Percentiles rank a stretch among this genome's conserved stretches.
These are phyloP conservation scores for Nebria salina DNA, from an alignment of 2,888 invertebrate genomes.

Conservation along the genomic window DNA sequence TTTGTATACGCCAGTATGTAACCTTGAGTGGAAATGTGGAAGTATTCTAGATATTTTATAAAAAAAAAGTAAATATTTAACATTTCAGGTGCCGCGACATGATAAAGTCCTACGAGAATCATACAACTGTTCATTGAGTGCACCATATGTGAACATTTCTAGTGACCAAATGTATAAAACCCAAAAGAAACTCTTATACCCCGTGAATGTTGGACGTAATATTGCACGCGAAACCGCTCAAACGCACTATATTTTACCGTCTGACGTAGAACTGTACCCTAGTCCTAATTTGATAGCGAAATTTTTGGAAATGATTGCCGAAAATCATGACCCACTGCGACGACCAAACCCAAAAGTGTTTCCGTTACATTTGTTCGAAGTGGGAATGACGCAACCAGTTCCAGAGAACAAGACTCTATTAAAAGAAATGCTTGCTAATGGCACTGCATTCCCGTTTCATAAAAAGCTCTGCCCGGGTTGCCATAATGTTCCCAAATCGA, in stretches of 20 bases:
- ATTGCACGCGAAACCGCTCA: constrained; percentile 85
- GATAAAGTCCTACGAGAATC: constrained; percentile 69
- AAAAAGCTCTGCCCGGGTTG: constrained; percentile 89
- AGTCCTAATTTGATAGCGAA: constrained; percentile 81
- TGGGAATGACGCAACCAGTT: constrained; percentile 73
- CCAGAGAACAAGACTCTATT: constrained; percentile 78
- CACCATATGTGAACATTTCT: constrained; percentile 76
- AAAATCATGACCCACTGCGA: constrained; percentile 73
- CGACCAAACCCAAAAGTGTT: constrained; percentile 77
- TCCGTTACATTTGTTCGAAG: constrained; percentile 90
- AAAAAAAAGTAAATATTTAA: background rate
- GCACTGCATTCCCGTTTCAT: constrained; percentile 90
- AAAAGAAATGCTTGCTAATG: constrained; percentile 74
- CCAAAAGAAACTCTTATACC: constrained; percentile 84
- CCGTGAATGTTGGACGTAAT: constrained; percentile 90
- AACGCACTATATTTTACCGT: constrained; percentile 84
- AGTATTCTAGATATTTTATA: background rate
- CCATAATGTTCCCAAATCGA: constrained; percentile 86
- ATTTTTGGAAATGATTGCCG: constrained; percentile 86
- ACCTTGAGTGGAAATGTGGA: background rate
- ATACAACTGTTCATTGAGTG: constrained; percentile 76
- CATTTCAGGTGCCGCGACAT: constrained; percentile 72
- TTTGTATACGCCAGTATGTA: background rate
- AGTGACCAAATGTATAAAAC: constrained; percentile 78
- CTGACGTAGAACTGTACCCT: constrained; percentile 92